Evolutionary conservation across 2,797 vertebrate species (phyloP).

Genomic region (Psittacula echo): DNA sequence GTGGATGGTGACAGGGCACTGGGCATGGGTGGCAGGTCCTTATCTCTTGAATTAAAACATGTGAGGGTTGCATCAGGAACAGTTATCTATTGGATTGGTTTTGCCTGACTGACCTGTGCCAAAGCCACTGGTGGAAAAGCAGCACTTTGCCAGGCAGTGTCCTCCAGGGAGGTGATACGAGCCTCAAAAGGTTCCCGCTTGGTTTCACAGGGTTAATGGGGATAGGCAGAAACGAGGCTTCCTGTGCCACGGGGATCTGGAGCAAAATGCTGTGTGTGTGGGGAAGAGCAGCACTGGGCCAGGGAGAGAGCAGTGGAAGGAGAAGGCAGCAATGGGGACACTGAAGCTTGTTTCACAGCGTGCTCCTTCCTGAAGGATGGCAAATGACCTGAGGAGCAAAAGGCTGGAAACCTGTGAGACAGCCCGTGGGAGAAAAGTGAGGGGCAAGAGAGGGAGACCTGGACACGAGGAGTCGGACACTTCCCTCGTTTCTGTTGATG

Average conservation of each 20-base stretch:
- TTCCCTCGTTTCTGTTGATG: not conserved
- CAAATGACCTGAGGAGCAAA: not conserved
- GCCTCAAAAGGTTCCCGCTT: not conserved
- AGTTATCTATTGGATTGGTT: accelerated
- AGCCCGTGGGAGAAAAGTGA: not conserved
- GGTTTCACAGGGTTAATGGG: not conserved
- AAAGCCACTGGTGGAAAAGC: not conserved
- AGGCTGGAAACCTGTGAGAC: accelerated
- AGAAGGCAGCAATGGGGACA: accelerated
- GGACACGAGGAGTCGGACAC: not conserved
- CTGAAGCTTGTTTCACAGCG: not conserved
- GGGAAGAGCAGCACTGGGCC: not conserved
- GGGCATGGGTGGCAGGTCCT: not conserved
- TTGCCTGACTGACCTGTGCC: not conserved
- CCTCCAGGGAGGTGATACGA: accelerated
- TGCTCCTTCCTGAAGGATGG: not conserved
- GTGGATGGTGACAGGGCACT: not conserved
- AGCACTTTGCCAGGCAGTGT: not conserved
- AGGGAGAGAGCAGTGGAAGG: not conserved
- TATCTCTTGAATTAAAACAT: not conserved
- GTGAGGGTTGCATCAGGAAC: not conserved
- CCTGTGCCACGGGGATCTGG: not conserved
- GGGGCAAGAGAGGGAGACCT: not conserved
- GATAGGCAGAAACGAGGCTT: not conserved
- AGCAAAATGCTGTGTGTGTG: not conserved